Base-by-base conservation (phyloP, 2,113 vertebrate species). In the Apistogramma diplotaenia region DNA sequence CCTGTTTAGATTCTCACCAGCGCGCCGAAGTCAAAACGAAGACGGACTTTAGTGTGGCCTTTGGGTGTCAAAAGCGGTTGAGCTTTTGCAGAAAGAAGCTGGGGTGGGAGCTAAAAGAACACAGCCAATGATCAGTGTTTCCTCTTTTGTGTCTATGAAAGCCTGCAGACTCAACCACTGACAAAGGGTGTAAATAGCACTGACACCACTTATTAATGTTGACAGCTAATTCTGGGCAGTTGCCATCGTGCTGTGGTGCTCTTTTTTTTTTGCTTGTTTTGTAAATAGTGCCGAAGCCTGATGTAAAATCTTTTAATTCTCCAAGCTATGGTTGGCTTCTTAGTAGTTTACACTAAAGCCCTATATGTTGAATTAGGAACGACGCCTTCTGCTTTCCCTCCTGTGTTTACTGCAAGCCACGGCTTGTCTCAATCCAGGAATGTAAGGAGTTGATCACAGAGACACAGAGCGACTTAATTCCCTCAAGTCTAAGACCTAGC, bases 371-470 rank as follows among this genome's bases (percentile, higher is more conserved):
- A 82, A 85, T 70, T 83, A 85, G 85, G 87, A 78, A 55, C 73
- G 81, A 8, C 76, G 78, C 85, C 87, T 85, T 46, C 29, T 54
- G 87, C 82, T 76, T 71, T 55, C 85, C 59, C 82, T 79, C 62
- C 37, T 46, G 82, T 90, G 85, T 89, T 90, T 85, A 86, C 88
- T 79, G 87, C 78, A 76, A 88, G 90, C 85, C 70, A 85, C 31
- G 88, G 91, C 90, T 90, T 82, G 88, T 93, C 91, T 89, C 84
- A 79, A 89, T 91, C 79, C 86, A 90, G 93, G 92, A 94, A 94
- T 94, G 85, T 83, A 81, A 89, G 74, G 79, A 88, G 85, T 53
- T 76, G 92, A 93, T 94, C 87, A 81, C 40, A 85, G 90, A 91
- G 86, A 84, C 90, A 89, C 72, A 73, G 81, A 84, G 60, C 60